Evolutionary conservation across 2,888 invertebrate species (phyloP).

Genomic region (Lasius fuliginosus): DNA sequence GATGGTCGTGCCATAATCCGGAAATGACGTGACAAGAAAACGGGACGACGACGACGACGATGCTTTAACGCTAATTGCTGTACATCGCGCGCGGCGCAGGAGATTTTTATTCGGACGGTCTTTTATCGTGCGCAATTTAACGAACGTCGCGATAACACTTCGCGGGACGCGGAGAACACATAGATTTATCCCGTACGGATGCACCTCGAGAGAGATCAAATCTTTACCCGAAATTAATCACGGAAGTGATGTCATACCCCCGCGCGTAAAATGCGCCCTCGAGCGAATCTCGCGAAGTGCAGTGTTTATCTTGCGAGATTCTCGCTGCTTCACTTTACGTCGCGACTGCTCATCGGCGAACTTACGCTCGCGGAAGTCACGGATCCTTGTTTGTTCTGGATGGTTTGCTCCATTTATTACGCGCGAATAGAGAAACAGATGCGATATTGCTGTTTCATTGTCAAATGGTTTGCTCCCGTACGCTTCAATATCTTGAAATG

Average conservation of each 20-base stretch:
- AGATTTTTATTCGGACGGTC: constrained; percentile 64
- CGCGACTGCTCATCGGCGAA: constrained; percentile 40
- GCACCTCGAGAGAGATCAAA: neutral
- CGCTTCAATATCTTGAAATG: neutral
- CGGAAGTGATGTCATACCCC: neutral
- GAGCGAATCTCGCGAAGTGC: constrained; percentile 13
- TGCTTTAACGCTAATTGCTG: constrained; percentile 73
- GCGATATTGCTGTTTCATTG: constrained; percentile 19
- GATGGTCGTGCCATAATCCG: constrained; percentile 70
- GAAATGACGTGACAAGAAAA: constrained; percentile 76
- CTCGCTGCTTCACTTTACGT: neutral
- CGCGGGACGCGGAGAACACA: neutral
- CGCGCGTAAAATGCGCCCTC: constrained; percentile 23
- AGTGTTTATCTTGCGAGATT: constrained; percentile 41
- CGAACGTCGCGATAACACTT: constrained; percentile 44
- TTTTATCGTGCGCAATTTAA: constrained; percentile 65
- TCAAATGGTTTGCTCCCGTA: neutral
- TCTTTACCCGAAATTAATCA: constrained; percentile 31
- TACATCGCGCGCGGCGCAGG: constrained; percentile 46
- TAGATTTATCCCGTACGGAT: constrained; percentile 18
- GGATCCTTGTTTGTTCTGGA: constrained; percentile 36
- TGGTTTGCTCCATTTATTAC: constrained; percentile 27
- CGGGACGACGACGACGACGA: constrained; percentile 54
- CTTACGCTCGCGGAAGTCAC: constrained; percentile 33
- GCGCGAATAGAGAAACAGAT: neutral